Percentiles rank a stretch among this genome's conserved stretches.
Conservation (phyloP, 2,797 vertebrate species). For the Gobio occitaniae region DNA sequence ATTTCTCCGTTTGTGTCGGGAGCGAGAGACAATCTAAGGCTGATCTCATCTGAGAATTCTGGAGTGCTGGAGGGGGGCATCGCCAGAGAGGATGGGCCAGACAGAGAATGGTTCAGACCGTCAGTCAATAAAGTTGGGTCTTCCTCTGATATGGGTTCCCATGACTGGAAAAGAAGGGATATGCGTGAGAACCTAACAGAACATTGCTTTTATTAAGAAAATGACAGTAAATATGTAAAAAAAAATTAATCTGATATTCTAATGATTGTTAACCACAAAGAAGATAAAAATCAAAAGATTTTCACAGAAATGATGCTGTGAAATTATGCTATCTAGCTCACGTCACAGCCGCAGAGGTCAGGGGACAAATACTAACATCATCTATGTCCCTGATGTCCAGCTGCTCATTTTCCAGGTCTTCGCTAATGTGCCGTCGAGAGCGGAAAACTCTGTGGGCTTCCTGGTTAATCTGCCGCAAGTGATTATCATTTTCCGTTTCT, state of each 20-base stretch:
- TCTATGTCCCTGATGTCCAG: conserved; percentile 85
- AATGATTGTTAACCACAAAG: not conserved
- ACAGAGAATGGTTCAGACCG: conserved; percentile 80
- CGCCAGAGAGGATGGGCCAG: conserved; percentile 81
- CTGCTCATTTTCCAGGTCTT: conserved; percentile 93
- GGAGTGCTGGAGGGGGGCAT: conserved; percentile 83
- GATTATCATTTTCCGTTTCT: conserved; percentile 92
- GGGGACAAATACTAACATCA: conserved; percentile 79
- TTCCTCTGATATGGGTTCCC: conserved; percentile 97
- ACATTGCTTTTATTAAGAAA: not conserved
- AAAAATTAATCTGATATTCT: not conserved
- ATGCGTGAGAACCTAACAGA: not conserved
- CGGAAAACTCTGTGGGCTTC: conserved; percentile 96
- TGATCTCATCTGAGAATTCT: conserved; percentile 93
- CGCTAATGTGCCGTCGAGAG: conserved; percentile 94
- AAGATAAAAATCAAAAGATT: not conserved
- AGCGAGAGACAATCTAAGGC: conserved; percentile 83
- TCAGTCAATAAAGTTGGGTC: conserved; percentile 82
- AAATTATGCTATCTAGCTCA: not conserved
- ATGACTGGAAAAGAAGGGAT: conserved; percentile 79
- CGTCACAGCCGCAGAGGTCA: not conserved
- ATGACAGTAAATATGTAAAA: not conserved
- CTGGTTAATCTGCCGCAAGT: conserved; percentile 93
- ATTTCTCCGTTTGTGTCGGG: conserved; percentile 90
- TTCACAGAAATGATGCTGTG: not conserved